Conservation (phyloP, 2,113 vertebrate species). For the Poeciliopsis occidentalis region DNA sequence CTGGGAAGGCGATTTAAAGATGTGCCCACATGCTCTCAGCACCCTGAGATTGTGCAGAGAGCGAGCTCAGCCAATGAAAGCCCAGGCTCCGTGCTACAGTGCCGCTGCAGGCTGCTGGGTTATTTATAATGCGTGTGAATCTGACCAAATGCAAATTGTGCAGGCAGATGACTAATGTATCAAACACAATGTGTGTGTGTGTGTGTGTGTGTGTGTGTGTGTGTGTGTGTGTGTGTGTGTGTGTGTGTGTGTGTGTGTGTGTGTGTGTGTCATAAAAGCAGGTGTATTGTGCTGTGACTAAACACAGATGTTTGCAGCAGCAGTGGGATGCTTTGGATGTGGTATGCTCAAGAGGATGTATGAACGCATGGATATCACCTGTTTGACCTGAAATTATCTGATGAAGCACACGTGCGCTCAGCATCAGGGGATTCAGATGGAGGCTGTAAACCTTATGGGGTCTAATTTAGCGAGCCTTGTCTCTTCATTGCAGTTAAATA, state of each 20-base stretch:
- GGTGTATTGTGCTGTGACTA: slow-evolving; percentile 70
- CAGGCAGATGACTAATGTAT: slow-evolving; percentile 74
- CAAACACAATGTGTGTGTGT: slow-evolving; percentile 63
- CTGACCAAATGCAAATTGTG: slow-evolving; percentile 78
- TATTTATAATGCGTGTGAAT: slow-evolving; percentile 76
- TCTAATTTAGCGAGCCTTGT: slow-evolving; percentile 25
- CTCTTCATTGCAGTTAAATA: slow-evolving; percentile 18
- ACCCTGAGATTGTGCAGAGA: slow-evolving; percentile 42
- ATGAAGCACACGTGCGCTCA: slow-evolving; percentile 9
- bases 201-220: slow-evolving; percentile 46
- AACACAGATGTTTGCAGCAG: slow-evolving; percentile 64
- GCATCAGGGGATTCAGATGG: slow-evolving; percentile 26
- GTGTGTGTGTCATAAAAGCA: slow-evolving; percentile 58
- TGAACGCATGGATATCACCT: slow-evolving; percentile 26
- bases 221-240: slow-evolving; percentile 55
- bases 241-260: slow-evolving; percentile 51
- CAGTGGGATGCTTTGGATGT: slow-evolving; percentile 29
- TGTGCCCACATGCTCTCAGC: slow-evolving; percentile 32
- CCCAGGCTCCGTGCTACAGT: slow-evolving; percentile 43
- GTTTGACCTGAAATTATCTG: neutral
- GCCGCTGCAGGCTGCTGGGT: slow-evolving; percentile 56
- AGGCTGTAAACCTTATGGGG: slow-evolving; percentile 27
- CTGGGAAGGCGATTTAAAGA: slow-evolving; percentile 66
- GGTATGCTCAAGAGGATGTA: slow-evolving; percentile 34
- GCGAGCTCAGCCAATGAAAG: slow-evolving; percentile 48